phyloP scores from a whole-genome alignment of 2,888 invertebrate species.

The Brachypalpus laphriformis region DNA sequence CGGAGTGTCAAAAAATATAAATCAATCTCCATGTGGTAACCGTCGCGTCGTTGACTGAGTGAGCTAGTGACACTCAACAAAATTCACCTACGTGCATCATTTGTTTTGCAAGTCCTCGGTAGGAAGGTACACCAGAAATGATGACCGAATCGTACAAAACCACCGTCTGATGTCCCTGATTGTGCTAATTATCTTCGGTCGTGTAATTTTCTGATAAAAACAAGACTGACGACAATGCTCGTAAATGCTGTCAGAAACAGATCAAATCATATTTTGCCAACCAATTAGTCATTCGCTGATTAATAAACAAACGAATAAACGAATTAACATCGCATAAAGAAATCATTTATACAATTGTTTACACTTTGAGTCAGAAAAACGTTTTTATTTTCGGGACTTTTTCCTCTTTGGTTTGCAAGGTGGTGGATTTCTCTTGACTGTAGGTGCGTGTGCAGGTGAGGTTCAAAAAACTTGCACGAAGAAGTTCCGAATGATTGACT shows the following conservation, averaged over 20 bases:
- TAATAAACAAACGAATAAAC: conserved; percentile 5
- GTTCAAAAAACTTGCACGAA: not conserved
- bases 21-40: conserved; percentile 10
- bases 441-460: not conserved
- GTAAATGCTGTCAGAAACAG: conserved; percentile 32
- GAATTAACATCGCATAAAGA: not conserved
- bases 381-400: not conserved
- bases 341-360: conserved; percentile 14
- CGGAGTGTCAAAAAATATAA: conserved; percentile 6
- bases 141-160: not conserved
- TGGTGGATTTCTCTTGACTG: not conserved
- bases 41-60: not conserved
- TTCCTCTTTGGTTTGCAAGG: not conserved
- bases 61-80: not conserved
- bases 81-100: not conserved
- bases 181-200: not conserved
- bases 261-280: conserved; percentile 13
- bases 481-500: not conserved
- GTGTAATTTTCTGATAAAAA: not conserved
- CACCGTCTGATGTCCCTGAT: not conserved
- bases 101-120: not conserved
- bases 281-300: conserved; percentile 20
- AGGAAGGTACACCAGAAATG: not conserved
- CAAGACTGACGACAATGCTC: not conserved
- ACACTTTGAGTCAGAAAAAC: not conserved